Base-by-base conservation (phyloP, 1,140 invertebrate species). In the Venturia canescens region DNA sequence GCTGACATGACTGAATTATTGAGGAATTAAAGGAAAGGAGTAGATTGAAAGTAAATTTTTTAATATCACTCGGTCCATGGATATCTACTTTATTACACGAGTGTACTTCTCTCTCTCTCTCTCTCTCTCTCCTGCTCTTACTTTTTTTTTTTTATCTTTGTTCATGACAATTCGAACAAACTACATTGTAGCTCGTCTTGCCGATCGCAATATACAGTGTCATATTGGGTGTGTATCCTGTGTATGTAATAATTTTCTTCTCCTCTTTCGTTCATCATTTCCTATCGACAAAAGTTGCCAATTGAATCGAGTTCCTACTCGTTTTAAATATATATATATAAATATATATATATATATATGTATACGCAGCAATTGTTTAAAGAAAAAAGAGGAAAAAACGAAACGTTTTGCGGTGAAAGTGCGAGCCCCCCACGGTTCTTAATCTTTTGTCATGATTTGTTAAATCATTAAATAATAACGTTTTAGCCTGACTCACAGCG, bases 61-160 rank as follows among this genome's bases (percentile, higher is more conserved):
- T 78, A 77, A 31, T 69, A 31, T 82, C 72, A 27, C 76, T 79
- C 87, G 87, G 83, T 90, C 89, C 86, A 90, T 91, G 87, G 89
- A 90, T 89, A 88, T 90, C 90, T 91, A 92, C 90, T 92, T 92
- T 92, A 91, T 91, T 92, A 92, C 90, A 91, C 89, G 90, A 90
- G 88, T 90, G 86, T 69, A 69, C 66, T 11, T 48, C 21, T 77
- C 66, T 77, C 26, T 63, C 53, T 75, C 53, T 57, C 34, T 75
- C 34, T 34, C 34, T 34, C 34, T 53, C 18, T 66, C n/a, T 77
- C 66, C 66, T n/a, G 38, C 44, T 60, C 60, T 63, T 23, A 34
- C 11, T 63, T 23, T 23, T 74, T 57, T 74, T 34, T 34, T 89
- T 90, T 86, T 79, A 86, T 83, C 87, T 91, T 92, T 88, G 87